Evolutionary conservation across 1,140 invertebrate genomes (phyloP).

Genomic region (Micrasema longulum): DNA sequence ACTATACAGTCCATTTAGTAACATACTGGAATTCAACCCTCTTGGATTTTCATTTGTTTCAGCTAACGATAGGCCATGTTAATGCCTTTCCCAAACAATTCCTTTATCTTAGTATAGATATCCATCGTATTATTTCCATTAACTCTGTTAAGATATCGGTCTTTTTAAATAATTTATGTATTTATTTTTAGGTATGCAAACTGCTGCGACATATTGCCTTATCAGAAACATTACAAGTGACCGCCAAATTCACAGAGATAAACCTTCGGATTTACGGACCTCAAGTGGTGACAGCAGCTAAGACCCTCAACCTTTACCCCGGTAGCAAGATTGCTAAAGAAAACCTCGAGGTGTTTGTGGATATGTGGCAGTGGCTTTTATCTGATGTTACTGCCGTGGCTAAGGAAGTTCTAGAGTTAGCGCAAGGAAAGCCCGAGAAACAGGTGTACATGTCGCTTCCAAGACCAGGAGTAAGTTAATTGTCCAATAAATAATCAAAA

Average conservation of each 20-base stretch:
- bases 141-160: too few species aligned
- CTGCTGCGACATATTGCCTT: conserved; percentile 94
- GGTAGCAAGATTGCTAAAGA: conserved; percentile 96
- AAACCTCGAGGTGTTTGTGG: conserved; percentile 97
- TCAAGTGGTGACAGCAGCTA: conserved; percentile 93
- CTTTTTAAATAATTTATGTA: too few species aligned
- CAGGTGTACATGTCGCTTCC: conserved; percentile 95
- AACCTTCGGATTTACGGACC: conserved; percentile 94
- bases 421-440: conserved; percentile 80
- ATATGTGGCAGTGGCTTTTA: conserved; percentile 96
- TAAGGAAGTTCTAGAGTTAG: conserved; percentile 90
- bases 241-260: conserved; percentile 95
- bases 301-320: conserved; percentile 91
- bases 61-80: too few species aligned
- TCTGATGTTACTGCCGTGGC: conserved; percentile 88
- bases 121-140: too few species aligned
- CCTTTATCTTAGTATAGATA: too few species aligned
- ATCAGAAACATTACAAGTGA: conserved; percentile 93
- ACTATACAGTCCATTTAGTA: too few species aligned
- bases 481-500: neutral
- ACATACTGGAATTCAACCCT: too few species aligned
- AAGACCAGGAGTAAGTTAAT: conserved; percentile 85
- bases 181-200: conserved; percentile 87
- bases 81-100: too few species aligned
- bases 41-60: too few species aligned